A percentile compares a stretch with the other conserved stretches of the same genome.
These are phyloP conservation scores for Lytechinus variegatus DNA, from an alignment of 35 echinoderm and acorn worm genomes.

Conservation along the genomic window DNA sequence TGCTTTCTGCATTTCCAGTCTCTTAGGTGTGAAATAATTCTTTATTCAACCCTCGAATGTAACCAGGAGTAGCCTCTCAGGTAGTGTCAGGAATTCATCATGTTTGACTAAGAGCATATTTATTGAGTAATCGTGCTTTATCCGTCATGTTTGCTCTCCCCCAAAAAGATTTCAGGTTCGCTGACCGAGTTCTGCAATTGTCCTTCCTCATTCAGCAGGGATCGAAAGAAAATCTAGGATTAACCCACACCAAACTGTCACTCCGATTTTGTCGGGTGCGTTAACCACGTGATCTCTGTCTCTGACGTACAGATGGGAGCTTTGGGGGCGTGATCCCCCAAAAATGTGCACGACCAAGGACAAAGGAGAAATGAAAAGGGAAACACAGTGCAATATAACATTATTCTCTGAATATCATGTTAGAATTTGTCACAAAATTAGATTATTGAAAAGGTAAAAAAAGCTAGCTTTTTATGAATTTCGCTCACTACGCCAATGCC, in stretches of 20 bases:
- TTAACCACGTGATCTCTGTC: no score
- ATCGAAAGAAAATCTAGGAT: background rate
- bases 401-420: no score
- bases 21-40: background rate
- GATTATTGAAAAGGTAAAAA: no score
- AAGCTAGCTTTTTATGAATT: no score
- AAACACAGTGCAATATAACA: no score
- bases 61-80: background rate
- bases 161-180: background rate
- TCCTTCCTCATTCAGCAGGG: background rate
- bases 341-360: no score
- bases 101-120: background rate
- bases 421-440: no score
- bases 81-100: background rate
- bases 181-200: background rate
- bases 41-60: background rate
- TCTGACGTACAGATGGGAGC: no score
- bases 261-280: background rate
- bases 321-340: no score
- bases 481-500: no score
- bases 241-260: background rate
- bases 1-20: background rate
- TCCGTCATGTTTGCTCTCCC: background rate
- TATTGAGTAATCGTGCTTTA: background rate
- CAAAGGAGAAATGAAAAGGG: no score